phyloP scores from a whole-genome alignment of 2,797 vertebrate species.

The Clangula hyemalis region DNA sequence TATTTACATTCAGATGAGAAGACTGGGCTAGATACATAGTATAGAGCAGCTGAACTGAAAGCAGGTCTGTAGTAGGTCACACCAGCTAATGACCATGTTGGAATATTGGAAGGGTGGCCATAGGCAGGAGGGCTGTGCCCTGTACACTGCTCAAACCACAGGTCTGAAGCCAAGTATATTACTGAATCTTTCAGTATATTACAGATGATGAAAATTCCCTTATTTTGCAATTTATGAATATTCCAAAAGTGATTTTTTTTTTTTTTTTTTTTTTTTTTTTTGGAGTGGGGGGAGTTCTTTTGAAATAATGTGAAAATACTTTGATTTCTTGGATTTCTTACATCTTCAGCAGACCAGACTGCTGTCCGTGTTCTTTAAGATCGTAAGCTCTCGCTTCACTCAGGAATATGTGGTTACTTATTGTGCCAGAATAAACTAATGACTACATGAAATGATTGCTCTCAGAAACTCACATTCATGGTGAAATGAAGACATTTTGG shows the following conservation, averaged over 20 bases:
- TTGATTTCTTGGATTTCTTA: background rate
- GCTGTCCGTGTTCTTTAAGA: background rate
- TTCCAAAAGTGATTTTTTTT: background rate
- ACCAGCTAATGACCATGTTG: background rate
- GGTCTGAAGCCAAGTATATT: background rate
- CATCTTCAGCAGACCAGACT: background rate
- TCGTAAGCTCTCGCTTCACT: background rate
- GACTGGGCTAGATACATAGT: background rate
- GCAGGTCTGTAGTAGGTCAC: background rate
- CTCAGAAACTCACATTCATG: background rate
- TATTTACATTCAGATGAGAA: rapidly evolving
- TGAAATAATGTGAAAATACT: background rate
- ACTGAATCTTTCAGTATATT: background rate
- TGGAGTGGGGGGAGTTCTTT: background rate
- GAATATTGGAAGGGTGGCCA: background rate
- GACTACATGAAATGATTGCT: background rate
- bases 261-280: too few relatives aligned
- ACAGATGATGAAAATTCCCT: background rate
- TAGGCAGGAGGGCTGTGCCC: background rate
- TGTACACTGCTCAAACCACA: background rate
- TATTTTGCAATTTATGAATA: background rate
- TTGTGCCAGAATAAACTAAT: conserved; percentile 55
- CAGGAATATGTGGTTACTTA: background rate
- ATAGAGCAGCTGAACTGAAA: background rate
- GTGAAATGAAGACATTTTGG: conserved; percentile 12